Conservation (phyloP, 2,888 invertebrate genomes). For the Sesamia inferens region DNA sequence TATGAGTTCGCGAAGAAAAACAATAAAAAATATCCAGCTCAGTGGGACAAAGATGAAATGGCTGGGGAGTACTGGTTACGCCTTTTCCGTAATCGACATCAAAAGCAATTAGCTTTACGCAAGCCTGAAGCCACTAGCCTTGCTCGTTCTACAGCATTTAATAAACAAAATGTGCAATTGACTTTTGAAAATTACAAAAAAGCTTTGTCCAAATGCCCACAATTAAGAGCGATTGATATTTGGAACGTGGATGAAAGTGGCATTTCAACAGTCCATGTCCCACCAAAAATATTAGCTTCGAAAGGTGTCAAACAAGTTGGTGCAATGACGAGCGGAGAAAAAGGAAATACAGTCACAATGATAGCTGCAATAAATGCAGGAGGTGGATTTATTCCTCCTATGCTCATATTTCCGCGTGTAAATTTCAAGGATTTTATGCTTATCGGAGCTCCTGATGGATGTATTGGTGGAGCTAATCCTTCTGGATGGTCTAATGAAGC, state of each 20-base stretch:
- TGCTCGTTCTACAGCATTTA: neutral
- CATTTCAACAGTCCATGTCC: neutral
- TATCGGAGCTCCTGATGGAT: neutral
- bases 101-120: too few species aligned
- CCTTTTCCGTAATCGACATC: too few species aligned
- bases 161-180: neutral
- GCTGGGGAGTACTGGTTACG: too few species aligned
- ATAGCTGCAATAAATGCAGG: too few species aligned
- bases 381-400: neutral
- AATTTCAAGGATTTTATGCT: neutral
- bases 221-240: neutral
- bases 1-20: too few species aligned
- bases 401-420: neutral
- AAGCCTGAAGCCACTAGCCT: neutral
- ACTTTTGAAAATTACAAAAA: neutral
- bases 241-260: neutral
- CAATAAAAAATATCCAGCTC: too few species aligned
- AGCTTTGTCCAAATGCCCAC: neutral
- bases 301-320: constrained; percentile 1
- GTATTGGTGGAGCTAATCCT: neutral
- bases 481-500: neutral
- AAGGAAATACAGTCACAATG: too few species aligned
- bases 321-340: too few species aligned
- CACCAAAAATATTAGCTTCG: neutral
- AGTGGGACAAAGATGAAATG: too few species aligned